Percentiles rank a stretch among this genome's conserved stretches.
Evolutionary conservation across 2,113 vertebrate species (phyloP).

Genomic region (Hippolais icterina): DNA sequence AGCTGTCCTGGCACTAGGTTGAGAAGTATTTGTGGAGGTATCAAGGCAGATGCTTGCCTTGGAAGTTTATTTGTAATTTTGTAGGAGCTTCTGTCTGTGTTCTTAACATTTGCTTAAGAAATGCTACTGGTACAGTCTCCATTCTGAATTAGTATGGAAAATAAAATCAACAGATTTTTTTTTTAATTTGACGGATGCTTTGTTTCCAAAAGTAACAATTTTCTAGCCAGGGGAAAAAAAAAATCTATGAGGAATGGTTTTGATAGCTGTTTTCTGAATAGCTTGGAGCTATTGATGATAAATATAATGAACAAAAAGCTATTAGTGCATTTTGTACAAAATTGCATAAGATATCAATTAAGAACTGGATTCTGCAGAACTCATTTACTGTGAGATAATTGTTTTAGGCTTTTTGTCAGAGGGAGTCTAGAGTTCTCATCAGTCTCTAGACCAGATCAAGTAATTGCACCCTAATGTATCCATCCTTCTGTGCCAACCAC

Average conservation of each 20-base stretch:
- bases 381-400: background rate
- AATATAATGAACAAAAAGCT: background rate
- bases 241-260: background rate
- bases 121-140: background rate
- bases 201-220: background rate
- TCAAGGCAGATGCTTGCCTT: background rate
- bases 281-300: background rate
- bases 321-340: background rate
- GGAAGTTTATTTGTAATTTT: background rate
- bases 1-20: background rate
- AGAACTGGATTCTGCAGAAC: background rate
- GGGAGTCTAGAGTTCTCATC: background rate
- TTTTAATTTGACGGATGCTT: background rate
- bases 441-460: background rate
- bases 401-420: background rate
- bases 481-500: background rate
- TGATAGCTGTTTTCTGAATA: background rate
- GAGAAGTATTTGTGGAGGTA: background rate
- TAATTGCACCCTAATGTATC: background rate
- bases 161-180: background rate
- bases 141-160: background rate
- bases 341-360: background rate
- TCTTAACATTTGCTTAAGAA: background rate
- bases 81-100: background rate
- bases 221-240: background rate